These are phyloP conservation scores for Drosophila paranaensis DNA, from an alignment of 2,888 invertebrate genomes.

Conservation along the genomic window DNA sequence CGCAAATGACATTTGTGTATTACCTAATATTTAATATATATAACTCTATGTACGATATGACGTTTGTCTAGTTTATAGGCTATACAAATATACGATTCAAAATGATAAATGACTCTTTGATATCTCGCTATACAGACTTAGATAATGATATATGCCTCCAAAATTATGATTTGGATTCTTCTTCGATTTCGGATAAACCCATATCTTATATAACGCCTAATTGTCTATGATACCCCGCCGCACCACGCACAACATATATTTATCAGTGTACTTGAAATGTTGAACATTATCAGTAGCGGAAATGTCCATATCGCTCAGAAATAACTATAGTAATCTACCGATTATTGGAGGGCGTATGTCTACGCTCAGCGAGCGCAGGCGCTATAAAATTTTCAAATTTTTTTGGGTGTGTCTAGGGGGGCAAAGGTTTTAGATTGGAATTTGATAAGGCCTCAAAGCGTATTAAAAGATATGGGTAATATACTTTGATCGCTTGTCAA, in stretches of 20 bases:
- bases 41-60: neutral
- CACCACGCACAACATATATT: constrained; percentile 5
- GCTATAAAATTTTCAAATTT: neutral
- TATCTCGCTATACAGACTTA: no score
- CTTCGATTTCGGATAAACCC: neutral
- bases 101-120: neutral
- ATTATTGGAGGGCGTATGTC: constrained; percentile 26
- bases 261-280: constrained; percentile 19
- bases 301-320: constrained; percentile 56
- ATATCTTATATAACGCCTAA: neutral
- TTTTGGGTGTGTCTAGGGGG: constrained; percentile 3
- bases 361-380: neutral
- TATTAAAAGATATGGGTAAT: neutral
- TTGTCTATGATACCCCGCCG: neutral
- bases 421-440: neutral
- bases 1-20: constrained; percentile 48
- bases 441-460: neutral
- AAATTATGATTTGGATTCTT: neutral
- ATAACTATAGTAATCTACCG: constrained; percentile 55
- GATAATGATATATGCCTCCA: neutral
- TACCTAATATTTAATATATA: constrained; percentile 29
- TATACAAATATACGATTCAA: constrained; percentile 28
- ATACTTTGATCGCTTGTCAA: neutral
- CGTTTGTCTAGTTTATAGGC: constrained; percentile 43
- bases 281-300: constrained; percentile 56